Evolutionary conservation across 2,797 vertebrate species (phyloP).

Genomic region (Antrozous pallidus): DNA sequence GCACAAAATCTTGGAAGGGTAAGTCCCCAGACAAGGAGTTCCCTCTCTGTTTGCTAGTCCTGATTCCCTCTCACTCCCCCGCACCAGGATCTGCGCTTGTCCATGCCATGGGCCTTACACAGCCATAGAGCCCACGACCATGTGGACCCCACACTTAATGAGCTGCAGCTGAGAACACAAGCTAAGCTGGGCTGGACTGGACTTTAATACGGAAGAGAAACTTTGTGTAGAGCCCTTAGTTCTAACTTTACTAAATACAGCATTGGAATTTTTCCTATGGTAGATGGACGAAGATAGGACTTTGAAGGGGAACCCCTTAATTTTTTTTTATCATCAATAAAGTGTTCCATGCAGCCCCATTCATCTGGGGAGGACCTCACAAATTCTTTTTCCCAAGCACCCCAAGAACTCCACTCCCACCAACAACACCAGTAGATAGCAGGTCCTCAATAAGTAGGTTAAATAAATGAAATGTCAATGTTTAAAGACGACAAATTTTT

Average conservation of each 20-base stretch:
- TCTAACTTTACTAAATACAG: not conserved
- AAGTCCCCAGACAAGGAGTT: not conserved
- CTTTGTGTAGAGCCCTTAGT: not conserved
- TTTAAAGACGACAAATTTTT: not conserved
- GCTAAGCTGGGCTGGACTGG: not conserved
- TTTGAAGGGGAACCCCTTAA: not conserved
- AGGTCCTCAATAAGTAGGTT: not conserved
- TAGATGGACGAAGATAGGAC: not conserved
- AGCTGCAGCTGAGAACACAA: not conserved
- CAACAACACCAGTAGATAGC: not conserved
- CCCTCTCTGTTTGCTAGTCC: not conserved
- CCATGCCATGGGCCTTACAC: not conserved
- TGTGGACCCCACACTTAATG: not conserved
- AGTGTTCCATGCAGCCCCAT: not conserved
- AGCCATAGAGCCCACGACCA: not conserved
- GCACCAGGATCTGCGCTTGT: not conserved
- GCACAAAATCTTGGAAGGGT: not conserved
- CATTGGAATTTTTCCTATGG: not conserved
- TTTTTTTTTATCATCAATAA: not conserved
- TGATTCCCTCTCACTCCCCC: not conserved
- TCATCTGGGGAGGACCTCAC: not conserved
- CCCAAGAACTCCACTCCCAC: not conserved
- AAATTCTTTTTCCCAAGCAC: not conserved
- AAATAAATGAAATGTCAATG: not conserved
- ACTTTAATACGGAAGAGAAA: not conserved